phyloP scores from a whole-genome alignment of 2,113 vertebrate genomes.

The Triplophysa rosa region DNA sequence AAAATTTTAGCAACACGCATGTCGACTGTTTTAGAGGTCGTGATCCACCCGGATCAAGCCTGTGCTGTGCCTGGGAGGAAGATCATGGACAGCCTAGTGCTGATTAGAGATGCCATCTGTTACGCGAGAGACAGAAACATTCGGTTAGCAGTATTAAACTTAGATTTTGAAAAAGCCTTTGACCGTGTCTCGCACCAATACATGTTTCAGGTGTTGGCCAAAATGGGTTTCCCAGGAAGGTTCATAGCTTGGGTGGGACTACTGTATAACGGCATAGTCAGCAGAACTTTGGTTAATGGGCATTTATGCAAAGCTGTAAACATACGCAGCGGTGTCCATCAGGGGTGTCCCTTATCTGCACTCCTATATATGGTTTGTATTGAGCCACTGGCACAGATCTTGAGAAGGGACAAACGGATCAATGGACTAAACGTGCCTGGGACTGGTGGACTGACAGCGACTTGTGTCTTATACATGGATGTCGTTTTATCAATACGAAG shows the following conservation, averaged over 20 bases:
- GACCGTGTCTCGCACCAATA: background rate
- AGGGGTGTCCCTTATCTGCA: no score
- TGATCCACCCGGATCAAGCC: slow-evolving; percentile 53
- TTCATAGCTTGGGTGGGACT: no score
- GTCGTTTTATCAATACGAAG: background rate
- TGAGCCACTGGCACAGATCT: slow-evolving; percentile 37
- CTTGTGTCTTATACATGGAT: background rate
- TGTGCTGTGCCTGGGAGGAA: slow-evolving; percentile 43
- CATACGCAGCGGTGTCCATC: background rate
- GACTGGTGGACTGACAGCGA: background rate
- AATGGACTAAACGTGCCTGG: slow-evolving; percentile 1
- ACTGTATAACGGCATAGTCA: no score
- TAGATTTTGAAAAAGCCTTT: no score
- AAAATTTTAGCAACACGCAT: slow-evolving; percentile 18
- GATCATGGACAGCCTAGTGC: slow-evolving; percentile 16
- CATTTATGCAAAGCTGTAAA: no score
- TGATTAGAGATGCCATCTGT: no score
- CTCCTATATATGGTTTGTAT: background rate
- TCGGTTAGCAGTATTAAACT: no score
- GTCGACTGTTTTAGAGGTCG: slow-evolving; percentile 29
- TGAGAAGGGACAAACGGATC: slow-evolving; percentile 41
- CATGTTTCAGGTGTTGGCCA: background rate
- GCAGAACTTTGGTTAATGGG: background rate
- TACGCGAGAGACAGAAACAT: no score
- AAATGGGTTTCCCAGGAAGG: background rate